Evolutionary conservation across 2,888 invertebrate genomes (phyloP), one percentile per base, ranked within the genome.

Genomic region (Chrysotoxum bicinctum): DNA sequence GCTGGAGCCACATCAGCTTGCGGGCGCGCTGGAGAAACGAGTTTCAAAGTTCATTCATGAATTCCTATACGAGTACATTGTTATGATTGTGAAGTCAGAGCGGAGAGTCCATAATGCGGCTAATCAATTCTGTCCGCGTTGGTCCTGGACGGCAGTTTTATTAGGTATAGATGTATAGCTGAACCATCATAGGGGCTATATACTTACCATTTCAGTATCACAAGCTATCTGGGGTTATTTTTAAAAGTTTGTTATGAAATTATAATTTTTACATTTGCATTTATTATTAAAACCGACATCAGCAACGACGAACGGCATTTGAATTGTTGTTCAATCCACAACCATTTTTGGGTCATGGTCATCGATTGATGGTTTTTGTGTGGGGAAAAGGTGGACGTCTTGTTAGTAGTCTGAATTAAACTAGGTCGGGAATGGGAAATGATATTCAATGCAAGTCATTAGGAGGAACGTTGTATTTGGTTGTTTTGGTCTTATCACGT

Each of bases 11-110:
- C 54, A 66, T 66, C 32, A 50, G n/a, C n/a, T 66, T 45, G 21
- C n/a, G 48, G 66, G 48, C 48, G 50, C 48, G 66, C 50, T 66
- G 48, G 14, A 35, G 50, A 85, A 85, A 85, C 85, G 52, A 77
- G 72, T 87, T 87, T 87, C 81, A 84, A 87, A 81, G 83, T 87
- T 87, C 87, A 87, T 87, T 87, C 87, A 87, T 87, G 87, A 77
- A 87, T 87, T 84, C 73, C 72, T 74, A 21, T 62, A 21, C 3
- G 23, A 14, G 5, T 56, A 56, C 32, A 56, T 19, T 56, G 37
- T 60, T 56, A 52, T 72, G 50, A 64, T 45, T 58, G 58, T 72
- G 50, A 43, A 82, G 76, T 73, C 58, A n/a, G 68, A 64, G 70
- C 19, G 66, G 21, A 54, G 62, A 66, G 76, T 30, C 70, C 69